phyloP scores from a whole-genome alignment of 2,797 vertebrate species.

The Sebastes jordani region DNA sequence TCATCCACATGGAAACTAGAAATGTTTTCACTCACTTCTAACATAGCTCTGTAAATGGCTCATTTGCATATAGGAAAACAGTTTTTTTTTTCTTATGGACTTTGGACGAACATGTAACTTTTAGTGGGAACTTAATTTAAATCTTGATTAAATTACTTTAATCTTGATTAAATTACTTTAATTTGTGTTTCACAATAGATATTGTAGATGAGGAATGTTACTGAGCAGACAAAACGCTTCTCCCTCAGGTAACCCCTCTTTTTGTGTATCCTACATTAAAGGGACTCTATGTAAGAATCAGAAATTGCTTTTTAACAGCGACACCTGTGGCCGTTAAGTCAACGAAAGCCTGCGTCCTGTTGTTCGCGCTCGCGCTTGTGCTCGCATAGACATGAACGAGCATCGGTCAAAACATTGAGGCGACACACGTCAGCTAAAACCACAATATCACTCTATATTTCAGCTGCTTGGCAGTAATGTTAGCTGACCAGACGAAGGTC shows the following conservation, averaged over 20 bases:
- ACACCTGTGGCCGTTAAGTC: too few relatives aligned
- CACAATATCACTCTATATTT: too few relatives aligned
- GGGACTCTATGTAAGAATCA: too few relatives aligned
- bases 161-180: not conserved
- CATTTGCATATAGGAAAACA: not conserved
- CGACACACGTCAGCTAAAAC: too few relatives aligned
- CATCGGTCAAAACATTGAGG: too few relatives aligned
- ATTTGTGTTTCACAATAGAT: not conserved
- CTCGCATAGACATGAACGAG: too few relatives aligned
- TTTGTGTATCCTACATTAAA: not conserved
- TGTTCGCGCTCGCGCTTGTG: too few relatives aligned
- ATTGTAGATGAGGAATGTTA: not conserved
- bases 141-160: not conserved
- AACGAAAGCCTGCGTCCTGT: too few relatives aligned
- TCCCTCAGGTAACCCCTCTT: too few relatives aligned
- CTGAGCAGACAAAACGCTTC: not conserved
- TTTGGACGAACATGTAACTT: not conserved
- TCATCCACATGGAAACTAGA: slow-evolving; percentile 16
- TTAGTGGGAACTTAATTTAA: not conserved
- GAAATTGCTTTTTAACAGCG: too few relatives aligned
- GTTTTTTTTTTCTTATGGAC: not conserved
- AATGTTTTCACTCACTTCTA: not conserved
- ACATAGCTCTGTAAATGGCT: not conserved
- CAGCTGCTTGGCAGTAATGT: too few relatives aligned
- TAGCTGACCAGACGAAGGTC: too few relatives aligned